Conservation (phyloP, 2,888 invertebrate species). For the Caenorhabditis sulstoni region DNA sequence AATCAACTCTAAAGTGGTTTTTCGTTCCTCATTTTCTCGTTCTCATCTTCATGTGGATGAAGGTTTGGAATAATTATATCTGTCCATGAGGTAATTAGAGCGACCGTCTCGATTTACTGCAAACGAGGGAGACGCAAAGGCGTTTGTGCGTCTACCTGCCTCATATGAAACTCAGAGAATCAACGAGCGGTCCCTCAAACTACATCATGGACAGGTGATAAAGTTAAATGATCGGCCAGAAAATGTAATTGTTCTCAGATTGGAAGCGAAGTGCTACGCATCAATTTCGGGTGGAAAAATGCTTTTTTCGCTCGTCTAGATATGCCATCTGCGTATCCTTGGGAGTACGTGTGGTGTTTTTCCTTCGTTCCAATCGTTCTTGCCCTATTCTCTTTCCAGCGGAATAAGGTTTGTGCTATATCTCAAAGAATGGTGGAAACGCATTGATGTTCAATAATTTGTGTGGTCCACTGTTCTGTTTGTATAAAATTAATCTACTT, state of each 20-base stretch:
- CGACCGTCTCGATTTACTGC: too few species aligned
- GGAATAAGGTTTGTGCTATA: conserved; percentile 74
- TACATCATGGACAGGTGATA: too few species aligned
- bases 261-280: conserved; percentile 73
- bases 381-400: conserved; percentile 72
- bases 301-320: conserved; percentile 72
- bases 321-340: conserved; percentile 78
- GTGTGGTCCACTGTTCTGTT: too few species aligned
- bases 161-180: too few species aligned
- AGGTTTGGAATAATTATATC: conserved; percentile 55
- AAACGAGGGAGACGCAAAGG: too few species aligned
- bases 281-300: conserved; percentile 64
- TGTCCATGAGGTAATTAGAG: too few species aligned
- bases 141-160: too few species aligned
- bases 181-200: too few species aligned
- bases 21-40: conserved; percentile 88
- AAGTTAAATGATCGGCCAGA: background rate
- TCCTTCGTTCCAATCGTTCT: conserved; percentile 75
- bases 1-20: conserved; percentile 94
- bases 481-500: background rate
- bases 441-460: too few species aligned
- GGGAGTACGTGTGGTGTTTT: conserved; percentile 77
- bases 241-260: conserved; percentile 59
- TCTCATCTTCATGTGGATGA: conserved; percentile 77
- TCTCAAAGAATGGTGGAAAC: too few species aligned